Evolutionary conservation across 2,888 invertebrate species (phyloP), one percentile per base, ranked within the genome.

Genomic region (Temnothorax rugatulus): DNA sequence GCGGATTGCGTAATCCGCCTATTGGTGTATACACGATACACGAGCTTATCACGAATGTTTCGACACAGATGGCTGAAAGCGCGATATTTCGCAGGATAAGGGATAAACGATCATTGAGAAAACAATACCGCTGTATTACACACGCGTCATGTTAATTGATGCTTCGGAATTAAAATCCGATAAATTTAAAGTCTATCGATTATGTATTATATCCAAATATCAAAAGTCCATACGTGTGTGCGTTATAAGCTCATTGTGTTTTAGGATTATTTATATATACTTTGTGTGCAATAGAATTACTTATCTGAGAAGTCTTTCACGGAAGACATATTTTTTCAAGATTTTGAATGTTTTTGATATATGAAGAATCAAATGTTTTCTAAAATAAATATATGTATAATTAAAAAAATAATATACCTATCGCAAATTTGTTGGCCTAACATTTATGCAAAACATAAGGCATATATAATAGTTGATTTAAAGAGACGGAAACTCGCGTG

Each of bases 1-100:
- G 83, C 82, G 79, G 84, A 85, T 90, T 90, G 87, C 83, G 82
- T 84, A 89, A 90, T 87, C 85, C 83, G 47, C 54, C 73, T 66
- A 82, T 86, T 84, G 82, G 76, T 84, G 79, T 64, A 71, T 64
- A 71, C 73, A 9, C 71, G 59, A 83, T 52, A 41, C 68, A 66
- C 64, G 61, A 71, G 83, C 69, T 76, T 84, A 79, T 83, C 71
- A 75, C 25, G 64, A 63, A 64, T 47, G 34, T 41, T 47, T 52
- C 68, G 29, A 82, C 61, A 44, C 59, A 34, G 59, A 76, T 81
- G 64, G 50, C 61, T 68, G 76, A 69, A 85, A 77, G 59, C 84
- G 54, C 84, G 82, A 87, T 82, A 73, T 82, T 82, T 68, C 52
- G 34, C 29, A 13, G 21, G 9, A 47, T 75, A 21, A 15, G 25